Conservation (phyloP, 2,797 vertebrate species). For the Cetoscarus ocellatus region DNA sequence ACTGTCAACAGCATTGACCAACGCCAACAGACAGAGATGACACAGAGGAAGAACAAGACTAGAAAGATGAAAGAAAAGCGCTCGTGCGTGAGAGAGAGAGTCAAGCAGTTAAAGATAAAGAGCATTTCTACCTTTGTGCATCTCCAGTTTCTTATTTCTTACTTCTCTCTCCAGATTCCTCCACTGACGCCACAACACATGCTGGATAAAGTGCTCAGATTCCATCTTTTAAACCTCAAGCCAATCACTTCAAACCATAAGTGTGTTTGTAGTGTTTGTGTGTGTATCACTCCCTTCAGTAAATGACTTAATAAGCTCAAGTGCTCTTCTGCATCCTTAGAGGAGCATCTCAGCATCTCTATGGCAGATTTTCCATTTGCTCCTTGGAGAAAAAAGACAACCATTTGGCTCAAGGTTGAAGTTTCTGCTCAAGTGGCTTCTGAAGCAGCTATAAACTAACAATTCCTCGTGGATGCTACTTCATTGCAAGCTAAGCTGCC, state of each 20-base stretch:
- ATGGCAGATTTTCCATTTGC: slow-evolving; percentile 1
- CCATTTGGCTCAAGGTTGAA: neutral
- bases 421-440: neutral
- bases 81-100: neutral
- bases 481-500: no score
- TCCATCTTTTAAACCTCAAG: neutral
- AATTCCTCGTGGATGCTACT: neutral
- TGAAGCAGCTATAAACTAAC: neutral
- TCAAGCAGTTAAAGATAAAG: slow-evolving; percentile 8
- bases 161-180: neutral
- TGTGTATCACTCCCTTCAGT: neutral
- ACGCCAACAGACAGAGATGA: slow-evolving; percentile 6
- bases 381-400: neutral
- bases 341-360: neutral
- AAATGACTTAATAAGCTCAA: slow-evolving; percentile 8
- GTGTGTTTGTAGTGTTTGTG: neutral
- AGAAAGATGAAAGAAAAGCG: slow-evolving; percentile 5
- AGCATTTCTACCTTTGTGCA: slow-evolving; percentile 3
- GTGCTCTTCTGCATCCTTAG: neutral
- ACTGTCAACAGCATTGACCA: slow-evolving; percentile 35
- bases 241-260: slow-evolving; percentile 7
- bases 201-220: slow-evolving; percentile 9
- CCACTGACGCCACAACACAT: slow-evolving; percentile 3
- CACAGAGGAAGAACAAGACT: neutral
- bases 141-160: neutral